Percentiles rank a stretch among this genome's conserved stretches.
Conservation (phyloP, 2,888 invertebrate genomes). For the Drosophila phalerata region DNA sequence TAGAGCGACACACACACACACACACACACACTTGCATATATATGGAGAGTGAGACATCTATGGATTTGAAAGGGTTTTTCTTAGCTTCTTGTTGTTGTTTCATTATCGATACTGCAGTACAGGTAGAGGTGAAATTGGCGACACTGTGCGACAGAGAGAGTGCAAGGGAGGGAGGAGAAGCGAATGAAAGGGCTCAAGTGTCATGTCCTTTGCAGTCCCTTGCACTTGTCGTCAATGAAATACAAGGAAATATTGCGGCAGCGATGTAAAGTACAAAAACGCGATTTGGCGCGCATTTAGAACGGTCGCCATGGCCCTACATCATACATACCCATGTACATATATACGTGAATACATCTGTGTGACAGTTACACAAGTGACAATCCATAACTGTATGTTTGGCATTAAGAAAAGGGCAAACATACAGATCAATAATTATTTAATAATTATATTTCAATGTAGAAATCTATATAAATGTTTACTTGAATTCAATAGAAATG, state of each 20-base stretch:
- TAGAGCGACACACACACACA: constrained; percentile 1
- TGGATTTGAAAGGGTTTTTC: constrained; percentile 29
- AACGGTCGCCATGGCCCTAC: neutral
- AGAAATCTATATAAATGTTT: constrained; percentile 3
- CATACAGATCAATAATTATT: constrained; percentile 10
- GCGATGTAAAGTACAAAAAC: constrained; percentile 70
- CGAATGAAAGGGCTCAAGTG: constrained; percentile 54
- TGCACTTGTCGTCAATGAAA: constrained; percentile 67
- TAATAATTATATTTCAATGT: constrained; percentile 9
- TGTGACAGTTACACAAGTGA: constrained; percentile 9
- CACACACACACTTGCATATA: neutral
- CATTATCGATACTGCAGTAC: constrained; percentile 42
- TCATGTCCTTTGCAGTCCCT: constrained; percentile 70
- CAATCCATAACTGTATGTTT: neutral
- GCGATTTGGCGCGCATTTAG: constrained; percentile 78
- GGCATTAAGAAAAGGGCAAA: too few relatives aligned
- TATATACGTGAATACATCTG: neutral
- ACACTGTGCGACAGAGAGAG: constrained; percentile 43
- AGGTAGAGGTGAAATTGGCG: constrained; percentile 36
- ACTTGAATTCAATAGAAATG: constrained; percentile 6
- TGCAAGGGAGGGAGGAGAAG: neutral
- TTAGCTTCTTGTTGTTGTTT: constrained; percentile 39
- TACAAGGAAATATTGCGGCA: constrained; percentile 56
- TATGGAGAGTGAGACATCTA: neutral
- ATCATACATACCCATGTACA: constrained; percentile 5